Base-by-base conservation (phyloP, 1,140 invertebrate genomes). In the Microplitis demolitor region DNA sequence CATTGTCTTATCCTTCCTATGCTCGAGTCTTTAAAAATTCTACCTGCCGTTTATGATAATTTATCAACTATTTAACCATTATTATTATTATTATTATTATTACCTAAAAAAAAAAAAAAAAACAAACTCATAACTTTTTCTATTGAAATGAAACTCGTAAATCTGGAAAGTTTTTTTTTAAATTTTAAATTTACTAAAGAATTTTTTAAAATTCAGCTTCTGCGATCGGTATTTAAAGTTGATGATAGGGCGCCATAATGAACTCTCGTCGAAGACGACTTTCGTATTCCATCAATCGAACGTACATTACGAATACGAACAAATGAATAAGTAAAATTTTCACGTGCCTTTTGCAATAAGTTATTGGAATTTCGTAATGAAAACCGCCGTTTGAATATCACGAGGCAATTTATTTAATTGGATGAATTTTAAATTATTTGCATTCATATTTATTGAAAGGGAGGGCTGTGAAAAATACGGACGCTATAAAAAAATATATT, bases 331-430 rank as follows among this genome's bases (percentile, higher is more conserved):
- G 76, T 78, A 39, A 39, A 39, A 39, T 76, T 80, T 62, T 69
- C 73, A 69, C 76, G 75, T 74, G 74, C 77, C 73, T 76, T 39
- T 72, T 51, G 68, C 73, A 78, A 77, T 78, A 72, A 76, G 76
- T 39, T 78, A 77, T 77, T 77, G 77, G 76, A 78, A 80, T 78
- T 75, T 71, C 77, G 69, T 78, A 78, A 80, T 77, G 75, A 76
- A 75, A 78, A 70, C 69, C 74, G 71, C 64, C 72, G 58, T 34
- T 60, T 66, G 69, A 74, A 74, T 74, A 73, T 75, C 70, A 45
- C 35, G 35, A 51, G 58, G 50, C 62, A 39, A 39, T 39, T 39
- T 39, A 39, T 39, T 39, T 39, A 39, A 39, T 39, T 39, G 5
- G 6, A 39, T 39, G 39, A 39, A 39, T 39, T 39, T 39, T 11